Percentiles rank a stretch among this genome's conserved stretches.
Evolutionary conservation across 2,888 invertebrate species (phyloP).

Genomic region (Rhogogaster chlorosoma): DNA sequence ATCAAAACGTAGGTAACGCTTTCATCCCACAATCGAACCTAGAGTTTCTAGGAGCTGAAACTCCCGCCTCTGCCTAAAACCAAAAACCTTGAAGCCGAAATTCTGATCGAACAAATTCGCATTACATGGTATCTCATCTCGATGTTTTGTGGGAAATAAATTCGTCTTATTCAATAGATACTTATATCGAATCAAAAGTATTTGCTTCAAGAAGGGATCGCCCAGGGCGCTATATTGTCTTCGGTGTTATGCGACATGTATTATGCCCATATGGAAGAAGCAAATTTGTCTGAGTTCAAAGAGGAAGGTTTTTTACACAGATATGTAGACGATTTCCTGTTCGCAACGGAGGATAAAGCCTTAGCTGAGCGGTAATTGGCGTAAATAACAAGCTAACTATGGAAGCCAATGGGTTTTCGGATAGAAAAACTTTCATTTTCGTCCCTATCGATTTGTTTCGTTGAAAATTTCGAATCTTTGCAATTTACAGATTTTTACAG

Average conservation of each 20-base stretch:
- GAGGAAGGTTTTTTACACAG: conserved; percentile 3
- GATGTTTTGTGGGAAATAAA: background rate
- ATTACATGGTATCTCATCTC: background rate
- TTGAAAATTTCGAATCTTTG: background rate
- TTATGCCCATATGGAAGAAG: conserved; percentile 34
- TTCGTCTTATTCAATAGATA: background rate
- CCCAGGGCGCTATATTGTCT: conserved; percentile 29
- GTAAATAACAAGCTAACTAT: background rate
- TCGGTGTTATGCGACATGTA: conserved; percentile 35
- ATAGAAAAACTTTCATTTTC: background rate
- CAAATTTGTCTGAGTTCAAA: conserved; percentile 18
- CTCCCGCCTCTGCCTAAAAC: background rate
- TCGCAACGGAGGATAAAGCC: conserved; percentile 24
- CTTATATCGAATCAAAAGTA: conserved; percentile 2
- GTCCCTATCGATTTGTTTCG: background rate
- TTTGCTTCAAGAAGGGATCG: conserved; percentile 33
- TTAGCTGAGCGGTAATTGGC: conserved; percentile 29
- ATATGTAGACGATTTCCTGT: conserved; percentile 29
- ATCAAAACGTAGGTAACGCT: conserved; percentile 2
- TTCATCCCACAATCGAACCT: background rate
- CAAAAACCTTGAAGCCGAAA: background rate
- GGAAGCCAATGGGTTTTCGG: background rate
- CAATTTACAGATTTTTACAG: conserved; percentile 22
- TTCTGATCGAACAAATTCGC: background rate
- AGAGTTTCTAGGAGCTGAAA: background rate